These are phyloP conservation scores for Venusia cambrica DNA, from an alignment of 2,888 invertebrate species.

Conservation along the genomic window DNA sequence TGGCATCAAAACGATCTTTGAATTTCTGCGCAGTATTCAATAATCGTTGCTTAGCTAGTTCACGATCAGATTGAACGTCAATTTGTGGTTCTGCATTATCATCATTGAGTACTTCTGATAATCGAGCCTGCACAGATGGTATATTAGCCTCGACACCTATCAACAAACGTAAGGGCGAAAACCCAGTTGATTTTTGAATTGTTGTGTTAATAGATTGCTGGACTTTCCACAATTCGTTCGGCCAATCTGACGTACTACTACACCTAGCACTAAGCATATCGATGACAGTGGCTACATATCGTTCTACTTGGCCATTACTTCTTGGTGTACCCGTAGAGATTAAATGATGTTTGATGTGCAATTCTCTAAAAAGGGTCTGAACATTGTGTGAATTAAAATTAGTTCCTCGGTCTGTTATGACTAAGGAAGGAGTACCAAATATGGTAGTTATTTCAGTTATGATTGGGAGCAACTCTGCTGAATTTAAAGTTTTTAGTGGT, in stretches of 20 bases:
- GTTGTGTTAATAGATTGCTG: constrained; percentile 5
- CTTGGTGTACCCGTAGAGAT: constrained; percentile 1
- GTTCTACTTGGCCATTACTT: constrained; percentile 5
- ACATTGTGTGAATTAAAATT: no score
- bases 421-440: no score
- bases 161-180: constrained; percentile 1
- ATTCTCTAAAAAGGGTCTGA: no score
- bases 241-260: constrained; percentile 6
- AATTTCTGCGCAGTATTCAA: no score
- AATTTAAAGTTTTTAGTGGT: constrained; percentile 1
- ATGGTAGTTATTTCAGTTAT: constrained; percentile 2
- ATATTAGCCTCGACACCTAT: constrained; percentile 11
- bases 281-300: constrained; percentile 3
- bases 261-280: constrained; percentile 2
- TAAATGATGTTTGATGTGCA: constrained; percentile 5
- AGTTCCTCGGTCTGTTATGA: no score
- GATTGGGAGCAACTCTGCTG: neutral
- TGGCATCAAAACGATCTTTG: no score
- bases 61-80: no score
- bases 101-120: constrained; percentile 1
- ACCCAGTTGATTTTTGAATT: constrained; percentile 3
- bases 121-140: constrained; percentile 10
- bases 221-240: constrained; percentile 4
- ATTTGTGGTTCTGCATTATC: no score
- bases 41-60: no score